Evolutionary conservation across 1,140 invertebrate species (phyloP).

Genomic region (Diachasma alloeum): DNA sequence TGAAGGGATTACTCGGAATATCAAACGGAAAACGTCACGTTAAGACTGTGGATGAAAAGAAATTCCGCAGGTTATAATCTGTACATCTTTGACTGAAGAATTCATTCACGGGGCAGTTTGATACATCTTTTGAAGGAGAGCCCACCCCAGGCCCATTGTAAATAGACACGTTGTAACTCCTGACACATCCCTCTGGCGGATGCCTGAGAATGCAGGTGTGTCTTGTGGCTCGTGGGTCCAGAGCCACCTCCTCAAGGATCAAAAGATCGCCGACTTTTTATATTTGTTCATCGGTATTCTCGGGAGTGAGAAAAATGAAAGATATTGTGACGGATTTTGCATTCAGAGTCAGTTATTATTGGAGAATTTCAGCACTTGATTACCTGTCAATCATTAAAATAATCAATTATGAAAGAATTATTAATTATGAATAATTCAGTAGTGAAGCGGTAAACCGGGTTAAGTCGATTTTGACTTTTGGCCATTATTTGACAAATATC

Average conservation of each 20-base stretch:
- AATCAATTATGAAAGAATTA: no score
- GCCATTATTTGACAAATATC: no score
- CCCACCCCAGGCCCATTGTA: not conserved
- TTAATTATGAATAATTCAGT: no score
- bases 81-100: not conserved
- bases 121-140: not conserved
- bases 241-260: not conserved
- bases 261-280: not conserved
- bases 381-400: no score
- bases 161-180: slow-evolving; percentile 5
- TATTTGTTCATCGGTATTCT: not conserved
- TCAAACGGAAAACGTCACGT: not conserved
- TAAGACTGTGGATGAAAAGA: not conserved
- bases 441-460: no score
- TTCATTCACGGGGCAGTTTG: not conserved
- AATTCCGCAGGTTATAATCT: slow-evolving; percentile 1
- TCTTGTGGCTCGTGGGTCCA: slow-evolving; percentile 4
- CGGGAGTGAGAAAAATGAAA: not conserved
- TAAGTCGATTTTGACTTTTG: no score
- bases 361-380: no score
- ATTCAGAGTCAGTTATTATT: not conserved
- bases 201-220: not conserved
- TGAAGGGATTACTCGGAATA: not conserved
- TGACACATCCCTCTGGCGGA: not conserved
- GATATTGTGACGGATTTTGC: not conserved